Evolutionary conservation across 2,888 invertebrate genomes (phyloP).

Genomic region (Acrocyrtus sp.): DNA sequence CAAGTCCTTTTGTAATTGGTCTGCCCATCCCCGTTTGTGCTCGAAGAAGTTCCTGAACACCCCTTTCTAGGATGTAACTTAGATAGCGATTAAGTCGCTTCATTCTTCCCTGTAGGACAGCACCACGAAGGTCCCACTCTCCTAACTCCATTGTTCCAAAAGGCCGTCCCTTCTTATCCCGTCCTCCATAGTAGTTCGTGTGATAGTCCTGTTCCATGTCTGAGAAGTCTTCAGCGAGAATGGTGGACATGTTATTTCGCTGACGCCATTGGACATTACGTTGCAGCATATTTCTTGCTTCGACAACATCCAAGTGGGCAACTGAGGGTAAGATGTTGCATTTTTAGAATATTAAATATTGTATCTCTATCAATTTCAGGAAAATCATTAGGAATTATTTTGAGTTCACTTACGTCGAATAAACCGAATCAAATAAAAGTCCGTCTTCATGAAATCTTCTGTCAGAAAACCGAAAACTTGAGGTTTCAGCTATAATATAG

Average conservation of each 20-base stretch:
- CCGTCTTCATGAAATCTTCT: constrained; percentile 21
- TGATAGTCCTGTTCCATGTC: constrained; percentile 16
- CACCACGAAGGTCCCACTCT: constrained; percentile 22
- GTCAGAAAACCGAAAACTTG: constrained; percentile 3
- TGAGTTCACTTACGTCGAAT: too few relatives aligned
- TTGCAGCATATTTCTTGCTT: constrained; percentile 1
- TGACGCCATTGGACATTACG: constrained; percentile 15
- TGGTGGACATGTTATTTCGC: constrained; percentile 11
- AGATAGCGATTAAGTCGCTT: constrained; percentile 10
- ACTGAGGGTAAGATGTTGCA: too few relatives aligned
- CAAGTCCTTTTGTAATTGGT: constrained; percentile 1
- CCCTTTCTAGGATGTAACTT: background rate
- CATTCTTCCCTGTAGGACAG: constrained; percentile 1
- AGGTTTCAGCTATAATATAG: background rate
- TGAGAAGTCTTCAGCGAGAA: constrained; percentile 11
- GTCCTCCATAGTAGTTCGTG: background rate
- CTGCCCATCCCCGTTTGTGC: constrained; percentile 1
- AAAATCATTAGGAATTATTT: too few relatives aligned
- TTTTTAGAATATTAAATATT: too few relatives aligned
- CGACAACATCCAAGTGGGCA: constrained; percentile 4
- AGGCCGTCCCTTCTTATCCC: background rate
- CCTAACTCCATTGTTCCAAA: constrained; percentile 21
- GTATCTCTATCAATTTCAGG: too few relatives aligned
- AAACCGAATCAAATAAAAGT: constrained; percentile 29
- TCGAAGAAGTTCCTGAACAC: constrained; percentile 1